phyloP scores from a whole-genome alignment of 2,113 vertebrate species.

The Lethenteron camtschaticum region DNA sequence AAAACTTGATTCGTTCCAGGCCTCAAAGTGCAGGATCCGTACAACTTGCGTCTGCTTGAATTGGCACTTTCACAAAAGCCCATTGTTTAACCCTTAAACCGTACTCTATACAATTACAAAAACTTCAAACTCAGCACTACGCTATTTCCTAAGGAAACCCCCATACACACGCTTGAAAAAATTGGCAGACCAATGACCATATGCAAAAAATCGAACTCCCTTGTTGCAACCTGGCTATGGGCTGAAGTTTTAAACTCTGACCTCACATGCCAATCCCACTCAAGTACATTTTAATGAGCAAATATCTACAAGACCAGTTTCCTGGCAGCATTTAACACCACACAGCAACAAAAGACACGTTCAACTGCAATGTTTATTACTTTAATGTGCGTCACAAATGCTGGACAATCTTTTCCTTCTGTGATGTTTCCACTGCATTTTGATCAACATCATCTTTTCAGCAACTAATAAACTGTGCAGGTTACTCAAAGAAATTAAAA shows the following conservation, averaged over 20 bases:
- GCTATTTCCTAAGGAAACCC: too few species aligned
- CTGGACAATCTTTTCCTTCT: conserved; percentile 3
- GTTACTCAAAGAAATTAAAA: not conserved
- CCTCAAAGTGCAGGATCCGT: not conserved
- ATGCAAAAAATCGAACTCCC: not conserved
- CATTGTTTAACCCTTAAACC: too few species aligned
- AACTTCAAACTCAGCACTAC: too few species aligned
- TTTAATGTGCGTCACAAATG: conserved; percentile 3
- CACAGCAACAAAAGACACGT: not conserved
- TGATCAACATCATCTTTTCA: not conserved
- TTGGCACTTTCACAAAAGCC: too few species aligned
- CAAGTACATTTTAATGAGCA: not conserved
- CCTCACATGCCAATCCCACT: not conserved
- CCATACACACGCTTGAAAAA: too few species aligned
- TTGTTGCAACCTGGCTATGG: not conserved
- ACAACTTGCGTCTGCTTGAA: too few species aligned
- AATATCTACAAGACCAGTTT: not conserved
- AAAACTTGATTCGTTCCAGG: not conserved
- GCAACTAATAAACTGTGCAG: not conserved
- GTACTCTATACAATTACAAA: too few species aligned
- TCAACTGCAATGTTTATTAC: conserved; percentile 2
- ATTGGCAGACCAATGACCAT: not conserved
- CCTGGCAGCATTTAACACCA: not conserved
- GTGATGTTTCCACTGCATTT: conserved; percentile 3
- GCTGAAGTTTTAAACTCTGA: not conserved